These are phyloP conservation scores for Omphaloscelis lunosa DNA, from an alignment of 2,888 invertebrate species.

Conservation along the genomic window DNA sequence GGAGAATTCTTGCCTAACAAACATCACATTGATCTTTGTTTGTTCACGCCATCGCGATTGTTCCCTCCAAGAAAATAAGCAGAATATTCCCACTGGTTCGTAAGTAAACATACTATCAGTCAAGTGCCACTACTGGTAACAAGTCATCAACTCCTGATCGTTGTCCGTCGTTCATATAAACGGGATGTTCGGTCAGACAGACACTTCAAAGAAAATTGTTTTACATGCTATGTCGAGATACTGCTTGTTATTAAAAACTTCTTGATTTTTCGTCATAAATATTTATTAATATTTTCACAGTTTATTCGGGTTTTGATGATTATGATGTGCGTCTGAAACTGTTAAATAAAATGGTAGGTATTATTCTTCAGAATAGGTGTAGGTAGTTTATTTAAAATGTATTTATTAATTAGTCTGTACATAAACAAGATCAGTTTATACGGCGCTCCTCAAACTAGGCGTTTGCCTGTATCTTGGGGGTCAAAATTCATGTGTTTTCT, in stretches of 20 bases:
- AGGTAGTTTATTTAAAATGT: neutral
- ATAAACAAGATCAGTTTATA: neutral
- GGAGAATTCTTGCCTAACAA: slow-evolving; percentile 39
- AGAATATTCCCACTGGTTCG: slow-evolving; percentile 30
- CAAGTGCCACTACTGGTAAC: slow-evolving; percentile 61
- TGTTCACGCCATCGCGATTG: slow-evolving; percentile 35
- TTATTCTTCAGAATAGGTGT: neutral
- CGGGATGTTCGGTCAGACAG: slow-evolving; percentile 40
- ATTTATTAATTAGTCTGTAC: neutral
- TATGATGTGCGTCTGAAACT: slow-evolving; percentile 18
- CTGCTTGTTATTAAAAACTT: slow-evolving; percentile 45
- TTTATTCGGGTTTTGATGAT: slow-evolving; percentile 25
- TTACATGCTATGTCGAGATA: slow-evolving; percentile 30
- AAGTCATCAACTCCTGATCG: slow-evolving; percentile 41
- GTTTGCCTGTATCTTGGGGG: neutral
- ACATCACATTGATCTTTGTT: slow-evolving; percentile 54
- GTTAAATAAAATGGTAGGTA: neutral
- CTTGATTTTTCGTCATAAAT: slow-evolving; percentile 44
- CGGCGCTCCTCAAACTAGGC: neutral
- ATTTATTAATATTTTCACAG: slow-evolving; percentile 60
- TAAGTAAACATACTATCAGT: slow-evolving; percentile 64
- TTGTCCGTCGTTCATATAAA: slow-evolving; percentile 38
- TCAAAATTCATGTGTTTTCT: neutral
- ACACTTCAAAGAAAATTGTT: slow-evolving; percentile 60
- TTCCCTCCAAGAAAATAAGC: slow-evolving; percentile 50